Evolutionary conservation across 2,888 invertebrate species (phyloP).

Genomic region (Invenusta paracnida): DNA sequence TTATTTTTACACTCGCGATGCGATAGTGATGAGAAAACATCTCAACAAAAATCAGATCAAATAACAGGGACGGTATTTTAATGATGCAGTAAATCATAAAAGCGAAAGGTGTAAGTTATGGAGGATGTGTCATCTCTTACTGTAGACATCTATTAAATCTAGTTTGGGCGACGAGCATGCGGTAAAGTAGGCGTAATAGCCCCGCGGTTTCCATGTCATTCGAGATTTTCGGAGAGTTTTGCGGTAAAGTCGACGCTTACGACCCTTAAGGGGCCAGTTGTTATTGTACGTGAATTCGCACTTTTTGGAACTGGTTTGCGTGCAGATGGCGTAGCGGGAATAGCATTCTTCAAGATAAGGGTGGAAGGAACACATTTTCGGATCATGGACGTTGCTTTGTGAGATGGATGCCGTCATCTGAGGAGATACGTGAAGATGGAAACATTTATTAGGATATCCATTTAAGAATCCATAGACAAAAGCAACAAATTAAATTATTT

Average conservation of each 20-base stretch:
- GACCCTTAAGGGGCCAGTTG: background rate
- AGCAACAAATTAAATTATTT: too few relatives aligned
- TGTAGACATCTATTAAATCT: background rate
- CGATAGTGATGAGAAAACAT: too few relatives aligned
- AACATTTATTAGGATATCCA: too few relatives aligned
- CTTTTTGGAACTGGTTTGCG: background rate
- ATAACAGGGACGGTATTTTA: background rate
- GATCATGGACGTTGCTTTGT: background rate
- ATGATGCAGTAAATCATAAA: background rate
- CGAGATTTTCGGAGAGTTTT: background rate
- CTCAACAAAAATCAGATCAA: background rate
- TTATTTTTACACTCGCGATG: too few relatives aligned
- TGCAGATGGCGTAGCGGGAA: background rate
- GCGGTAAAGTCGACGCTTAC: background rate
- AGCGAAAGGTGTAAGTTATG: background rate
- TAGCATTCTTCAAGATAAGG: background rate
- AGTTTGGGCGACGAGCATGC: background rate
- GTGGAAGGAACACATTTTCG: background rate
- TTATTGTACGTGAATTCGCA: background rate
- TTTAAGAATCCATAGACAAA: too few relatives aligned
- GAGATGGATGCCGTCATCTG: background rate
- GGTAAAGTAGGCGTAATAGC: background rate
- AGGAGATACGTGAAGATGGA: too few relatives aligned
- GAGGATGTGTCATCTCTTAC: background rate
- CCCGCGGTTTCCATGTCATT: background rate